These are phyloP conservation scores for Altica lythri DNA, from an alignment of 2,888 invertebrate species.

Conservation along the genomic window DNA sequence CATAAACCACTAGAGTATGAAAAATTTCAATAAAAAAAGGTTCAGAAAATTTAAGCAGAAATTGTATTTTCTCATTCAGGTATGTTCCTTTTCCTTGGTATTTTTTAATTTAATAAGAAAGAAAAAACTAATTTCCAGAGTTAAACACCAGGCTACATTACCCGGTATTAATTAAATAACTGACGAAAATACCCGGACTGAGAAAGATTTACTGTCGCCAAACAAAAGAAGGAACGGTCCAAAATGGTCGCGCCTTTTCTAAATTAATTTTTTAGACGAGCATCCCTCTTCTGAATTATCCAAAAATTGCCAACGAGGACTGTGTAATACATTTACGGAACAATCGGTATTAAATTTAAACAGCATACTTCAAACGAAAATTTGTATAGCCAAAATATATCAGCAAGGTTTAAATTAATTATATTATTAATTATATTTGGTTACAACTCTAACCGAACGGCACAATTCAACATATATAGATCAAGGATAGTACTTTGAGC, in stretches of 20 bases:
- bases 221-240: conserved; percentile 1
- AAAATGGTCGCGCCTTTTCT: conserved; percentile 5
- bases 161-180: conserved; percentile 12
- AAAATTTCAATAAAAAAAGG: conserved; percentile 4
- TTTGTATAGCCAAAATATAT: too few species aligned
- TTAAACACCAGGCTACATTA: conserved; percentile 9
- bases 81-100: not conserved
- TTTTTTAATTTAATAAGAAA: conserved; percentile 12
- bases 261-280: conserved; percentile 10
- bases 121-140: conserved; percentile 10
- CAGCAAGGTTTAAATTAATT: too few species aligned
- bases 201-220: conserved; percentile 14
- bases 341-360: not conserved
- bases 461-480: too few species aligned
- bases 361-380: too few species aligned
- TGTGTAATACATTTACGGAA: not conserved
- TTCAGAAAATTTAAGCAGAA: not conserved
- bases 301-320: too few species aligned
- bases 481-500: too few species aligned
- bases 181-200: conserved; percentile 4
- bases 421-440: too few species aligned
- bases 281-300: not conserved
- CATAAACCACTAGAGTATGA: not conserved
- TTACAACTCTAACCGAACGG: too few species aligned
- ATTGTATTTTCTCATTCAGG: not conserved